Conservation (phyloP, 2,113 vertebrate species). For the Scartelaos histophorus region DNA sequence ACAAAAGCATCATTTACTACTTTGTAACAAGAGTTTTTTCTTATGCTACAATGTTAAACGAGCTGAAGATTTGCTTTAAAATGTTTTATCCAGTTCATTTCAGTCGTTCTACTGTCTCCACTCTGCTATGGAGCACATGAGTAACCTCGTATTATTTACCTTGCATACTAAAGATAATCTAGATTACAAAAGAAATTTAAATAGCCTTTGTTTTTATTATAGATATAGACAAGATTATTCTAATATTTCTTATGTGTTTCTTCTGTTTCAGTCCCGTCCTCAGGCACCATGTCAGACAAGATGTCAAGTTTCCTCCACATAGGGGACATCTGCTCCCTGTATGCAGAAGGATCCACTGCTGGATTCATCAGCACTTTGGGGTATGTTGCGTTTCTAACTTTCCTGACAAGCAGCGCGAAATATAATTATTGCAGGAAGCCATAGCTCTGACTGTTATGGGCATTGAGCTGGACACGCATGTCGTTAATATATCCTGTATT, state of each 20-base stretch:
- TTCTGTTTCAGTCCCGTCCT: conserved; percentile 38
- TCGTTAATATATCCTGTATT: not conserved
- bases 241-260: not conserved
- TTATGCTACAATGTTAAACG: not conserved
- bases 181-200: too few species aligned
- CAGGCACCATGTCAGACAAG: conserved; percentile 94
- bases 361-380: conserved; percentile 99
- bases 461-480: not conserved
- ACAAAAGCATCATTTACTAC: not conserved
- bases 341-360: conserved; percentile 95
- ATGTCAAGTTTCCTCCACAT: conserved; percentile 99
- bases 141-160: not conserved
- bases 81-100: not conserved
- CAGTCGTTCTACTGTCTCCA: not conserved
- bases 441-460: not conserved
- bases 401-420: not conserved
- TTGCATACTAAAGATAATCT: too few species aligned
- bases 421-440: not conserved
- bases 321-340: conserved; percentile 98
- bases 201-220: not conserved
- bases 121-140: not conserved
- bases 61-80: not conserved
- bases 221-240: not conserved
- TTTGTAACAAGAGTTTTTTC: not conserved
- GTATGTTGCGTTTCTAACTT: conserved; percentile 72